Percentiles rank a stretch among this genome's conserved stretches.
Evolutionary conservation across 2,888 invertebrate genomes (phyloP).

Genomic region (Orthosia cruda): DNA sequence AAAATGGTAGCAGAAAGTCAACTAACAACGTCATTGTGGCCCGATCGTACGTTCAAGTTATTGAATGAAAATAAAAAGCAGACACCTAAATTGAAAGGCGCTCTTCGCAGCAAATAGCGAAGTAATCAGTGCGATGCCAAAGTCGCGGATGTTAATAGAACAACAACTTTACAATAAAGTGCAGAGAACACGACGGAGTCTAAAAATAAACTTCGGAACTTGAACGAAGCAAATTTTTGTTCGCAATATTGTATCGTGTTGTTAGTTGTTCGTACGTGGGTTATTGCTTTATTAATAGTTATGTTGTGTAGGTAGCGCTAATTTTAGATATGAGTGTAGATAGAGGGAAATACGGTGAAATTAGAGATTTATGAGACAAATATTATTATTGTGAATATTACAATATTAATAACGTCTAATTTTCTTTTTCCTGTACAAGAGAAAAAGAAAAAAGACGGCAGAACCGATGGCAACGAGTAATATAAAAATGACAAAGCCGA

Average conservation of each 20-base stretch:
- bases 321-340: slow-evolving; percentile 6
- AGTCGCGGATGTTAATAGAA: slow-evolving; percentile 62
- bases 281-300: slow-evolving; percentile 21
- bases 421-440: neutral
- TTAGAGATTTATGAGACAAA: neutral
- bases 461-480: neutral
- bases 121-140: slow-evolving; percentile 55
- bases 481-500: neutral
- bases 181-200: slow-evolving; percentile 26
- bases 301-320: neutral
- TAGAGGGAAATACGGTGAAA: neutral
- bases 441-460: too few species aligned
- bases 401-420: neutral
- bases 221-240: slow-evolving; percentile 40
- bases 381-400: neutral
- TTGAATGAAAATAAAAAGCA: slow-evolving; percentile 45
- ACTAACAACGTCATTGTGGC: slow-evolving; percentile 12
- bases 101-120: slow-evolving; percentile 38
- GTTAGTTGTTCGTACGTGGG: slow-evolving; percentile 5
- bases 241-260: slow-evolving; percentile 26
- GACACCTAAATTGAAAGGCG: slow-evolving; percentile 41
- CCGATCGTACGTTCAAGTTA: slow-evolving; percentile 34
- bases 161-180: slow-evolving; percentile 61
- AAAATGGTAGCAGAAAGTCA: slow-evolving; percentile 18
- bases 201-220: slow-evolving; percentile 51